Evolutionary conservation across 2,888 invertebrate genomes (phyloP).

Genomic region (Sarcophaga rosellei): DNA sequence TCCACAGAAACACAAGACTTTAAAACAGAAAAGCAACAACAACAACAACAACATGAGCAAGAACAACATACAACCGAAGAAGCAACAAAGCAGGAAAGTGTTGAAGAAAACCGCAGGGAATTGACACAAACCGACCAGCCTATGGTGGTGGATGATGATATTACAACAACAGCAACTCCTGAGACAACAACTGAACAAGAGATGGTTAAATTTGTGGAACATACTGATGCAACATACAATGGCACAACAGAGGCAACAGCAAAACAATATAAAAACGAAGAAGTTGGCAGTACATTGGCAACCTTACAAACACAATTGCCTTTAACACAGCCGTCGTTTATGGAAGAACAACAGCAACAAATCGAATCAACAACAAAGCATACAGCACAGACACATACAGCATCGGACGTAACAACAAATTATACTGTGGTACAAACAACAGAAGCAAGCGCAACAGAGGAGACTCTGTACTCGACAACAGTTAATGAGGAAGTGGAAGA

Average conservation of each 20-base stretch:
- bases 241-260: background rate
- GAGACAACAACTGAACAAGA: constrained; percentile 3
- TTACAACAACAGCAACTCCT: background rate
- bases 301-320: constrained; percentile 6
- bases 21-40: background rate
- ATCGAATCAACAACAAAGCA: constrained; percentile 47
- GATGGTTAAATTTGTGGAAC: constrained; percentile 47
- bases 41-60: background rate
- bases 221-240: background rate
- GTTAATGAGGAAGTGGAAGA: constrained; percentile 5
- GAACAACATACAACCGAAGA: background rate
- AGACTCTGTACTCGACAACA: constrained; percentile 37
- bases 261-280: background rate
- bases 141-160: background rate
- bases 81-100: background rate
- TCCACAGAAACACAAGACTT: background rate
- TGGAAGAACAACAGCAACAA: constrained; percentile 52
- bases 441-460: constrained; percentile 35
- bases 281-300: background rate
- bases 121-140: background rate
- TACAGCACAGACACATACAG: constrained; percentile 29
- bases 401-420: background rate
- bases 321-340: constrained; percentile 30
- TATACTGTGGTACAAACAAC: background rate
- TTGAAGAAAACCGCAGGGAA: background rate